phyloP scores from a whole-genome alignment of 2,113 vertebrate species.

The Jacana jacana region DNA sequence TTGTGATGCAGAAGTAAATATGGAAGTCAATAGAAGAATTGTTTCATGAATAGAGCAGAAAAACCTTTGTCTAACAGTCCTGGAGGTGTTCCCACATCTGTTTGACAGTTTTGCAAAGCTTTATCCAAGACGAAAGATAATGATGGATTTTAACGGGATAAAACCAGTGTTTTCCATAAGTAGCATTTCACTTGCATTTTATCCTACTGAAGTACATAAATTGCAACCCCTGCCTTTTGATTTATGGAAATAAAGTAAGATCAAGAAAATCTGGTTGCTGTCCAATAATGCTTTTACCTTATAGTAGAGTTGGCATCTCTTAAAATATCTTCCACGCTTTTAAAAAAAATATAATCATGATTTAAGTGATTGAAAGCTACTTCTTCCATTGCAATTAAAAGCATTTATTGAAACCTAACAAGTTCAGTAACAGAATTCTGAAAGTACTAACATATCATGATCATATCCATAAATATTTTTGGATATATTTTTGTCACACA shows the following conservation, averaged over 20 bases:
- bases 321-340: too few species aligned
- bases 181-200: neutral
- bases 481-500: neutral
- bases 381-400: neutral
- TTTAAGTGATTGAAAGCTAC: neutral
- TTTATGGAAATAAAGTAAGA: neutral
- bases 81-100: neutral
- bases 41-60: neutral
- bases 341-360: too few species aligned
- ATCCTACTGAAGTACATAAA: neutral
- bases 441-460: neutral
- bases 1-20: constrained; percentile 17
- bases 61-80: neutral
- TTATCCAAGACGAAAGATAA: neutral
- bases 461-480: neutral
- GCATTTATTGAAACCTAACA: neutral
- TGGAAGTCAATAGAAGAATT: neutral
- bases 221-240: neutral
- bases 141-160: neutral
- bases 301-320: neutral
- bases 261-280: neutral
- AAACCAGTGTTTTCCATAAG: neutral
- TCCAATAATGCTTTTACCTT: constrained; percentile 39
- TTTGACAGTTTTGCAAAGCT: neutral
- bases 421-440: neutral